phyloP scores from a whole-genome alignment of 2,888 invertebrate species.

The Junonia oenone region DNA sequence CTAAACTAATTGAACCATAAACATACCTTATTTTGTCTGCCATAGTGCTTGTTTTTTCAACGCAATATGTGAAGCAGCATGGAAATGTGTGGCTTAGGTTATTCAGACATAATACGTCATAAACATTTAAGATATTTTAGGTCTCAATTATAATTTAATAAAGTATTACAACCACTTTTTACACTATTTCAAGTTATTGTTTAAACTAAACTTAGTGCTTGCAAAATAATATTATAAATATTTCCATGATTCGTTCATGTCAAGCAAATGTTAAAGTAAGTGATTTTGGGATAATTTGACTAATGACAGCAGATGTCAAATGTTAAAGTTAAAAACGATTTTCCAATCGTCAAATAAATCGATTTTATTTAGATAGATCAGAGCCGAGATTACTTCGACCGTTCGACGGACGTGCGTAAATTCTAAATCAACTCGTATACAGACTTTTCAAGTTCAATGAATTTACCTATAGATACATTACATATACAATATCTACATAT shows the following conservation, averaged over 20 bases:
- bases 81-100: slow-evolving; percentile 8
- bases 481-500: too few species aligned
- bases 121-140: neutral
- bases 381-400: too few species aligned
- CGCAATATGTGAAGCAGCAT: slow-evolving; percentile 10
- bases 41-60: slow-evolving; percentile 37
- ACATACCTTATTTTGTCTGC: slow-evolving; percentile 63
- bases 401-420: too few species aligned
- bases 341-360: too few species aligned
- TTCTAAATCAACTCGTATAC: too few species aligned
- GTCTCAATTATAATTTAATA: neutral
- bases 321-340: too few species aligned
- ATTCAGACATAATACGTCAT: slow-evolving; percentile 1
- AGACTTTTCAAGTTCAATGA: too few species aligned
- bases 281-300: too few species aligned
- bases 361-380: too few species aligned
- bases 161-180: neutral
- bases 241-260: neutral
- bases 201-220: neutral
- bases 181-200: neutral
- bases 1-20: neutral
- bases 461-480: too few species aligned
- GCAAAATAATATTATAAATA: neutral
- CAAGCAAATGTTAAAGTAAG: neutral
- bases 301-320: too few species aligned